A percentile compares a stretch with the other conserved stretches of the same genome.
Conservation (phyloP, 2,113 vertebrate genomes). For the Empidonax alnorum region DNA sequence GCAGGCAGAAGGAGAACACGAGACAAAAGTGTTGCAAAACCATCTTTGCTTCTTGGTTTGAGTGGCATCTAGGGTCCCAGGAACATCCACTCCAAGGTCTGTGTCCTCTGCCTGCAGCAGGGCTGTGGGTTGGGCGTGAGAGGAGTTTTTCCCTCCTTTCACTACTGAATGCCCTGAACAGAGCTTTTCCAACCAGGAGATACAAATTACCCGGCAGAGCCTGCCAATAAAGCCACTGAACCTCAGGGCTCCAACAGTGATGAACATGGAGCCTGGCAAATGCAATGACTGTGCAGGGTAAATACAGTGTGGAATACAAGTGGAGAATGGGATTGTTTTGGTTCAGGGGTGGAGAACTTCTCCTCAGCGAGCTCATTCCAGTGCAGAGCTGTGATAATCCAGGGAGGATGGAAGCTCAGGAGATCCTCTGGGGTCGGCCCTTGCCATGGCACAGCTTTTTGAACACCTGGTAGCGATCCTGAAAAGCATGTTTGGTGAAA, state of each 20-base stretch:
- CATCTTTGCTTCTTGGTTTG: background rate
- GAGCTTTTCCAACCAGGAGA: background rate
- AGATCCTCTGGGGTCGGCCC: background rate
- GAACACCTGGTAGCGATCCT: accelerated
- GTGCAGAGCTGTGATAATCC: background rate
- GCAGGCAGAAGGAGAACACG: background rate
- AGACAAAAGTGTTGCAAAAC: background rate
- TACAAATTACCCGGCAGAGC: background rate
- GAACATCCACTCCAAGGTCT: accelerated
- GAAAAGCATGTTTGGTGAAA: background rate
- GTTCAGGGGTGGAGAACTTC: background rate
- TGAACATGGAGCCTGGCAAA: background rate
- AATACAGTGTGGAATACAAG: background rate
- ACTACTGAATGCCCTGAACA: background rate
- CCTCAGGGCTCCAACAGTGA: background rate
- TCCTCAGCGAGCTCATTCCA: accelerated
- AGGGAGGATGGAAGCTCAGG: background rate
- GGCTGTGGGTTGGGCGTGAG: background rate
- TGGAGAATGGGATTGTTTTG: accelerated
- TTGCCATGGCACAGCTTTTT: accelerated
- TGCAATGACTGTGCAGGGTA: background rate
- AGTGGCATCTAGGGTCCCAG: background rate
- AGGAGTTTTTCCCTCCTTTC: background rate
- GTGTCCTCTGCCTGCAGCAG: background rate
- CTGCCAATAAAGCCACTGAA: background rate